These are phyloP conservation scores for Ceuthmochares aereus DNA, from an alignment of 2,113 vertebrate species.

Conservation along the genomic window DNA sequence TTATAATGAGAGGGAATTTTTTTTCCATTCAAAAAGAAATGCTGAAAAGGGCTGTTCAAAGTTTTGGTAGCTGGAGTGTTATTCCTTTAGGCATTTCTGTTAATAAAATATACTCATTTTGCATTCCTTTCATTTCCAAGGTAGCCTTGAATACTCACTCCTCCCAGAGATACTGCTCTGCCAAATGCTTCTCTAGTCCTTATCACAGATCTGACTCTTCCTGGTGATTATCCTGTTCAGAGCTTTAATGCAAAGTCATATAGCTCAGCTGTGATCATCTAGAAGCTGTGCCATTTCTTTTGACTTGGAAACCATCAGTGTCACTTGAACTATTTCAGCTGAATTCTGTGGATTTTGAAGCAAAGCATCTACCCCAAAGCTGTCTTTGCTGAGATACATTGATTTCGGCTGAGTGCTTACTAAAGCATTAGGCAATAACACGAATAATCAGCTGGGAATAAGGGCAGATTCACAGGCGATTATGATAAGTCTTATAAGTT, in stretches of 20 bases:
- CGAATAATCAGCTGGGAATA: background rate
- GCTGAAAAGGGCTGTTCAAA: background rate
- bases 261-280: background rate
- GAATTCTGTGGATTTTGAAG: background rate
- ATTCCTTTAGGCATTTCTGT: conserved; percentile 8
- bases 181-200: background rate
- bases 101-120: background rate
- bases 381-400: background rate
- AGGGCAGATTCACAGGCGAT: background rate
- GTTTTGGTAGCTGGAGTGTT: background rate
- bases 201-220: background rate
- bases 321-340: background rate
- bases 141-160: background rate
- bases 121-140: conserved; percentile 1
- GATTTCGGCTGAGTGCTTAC: background rate
- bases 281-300: background rate
- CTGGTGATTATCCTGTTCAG: background rate
- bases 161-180: background rate
- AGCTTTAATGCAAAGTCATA: background rate
- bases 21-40: conserved; percentile 1
- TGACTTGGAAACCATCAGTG: background rate
- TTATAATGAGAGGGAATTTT: background rate
- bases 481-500: background rate
- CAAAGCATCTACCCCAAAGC: background rate
- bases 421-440: background rate